Base-by-base conservation (phyloP, 1,140 invertebrate genomes). In the Aphaenogaster rudis region DNA sequence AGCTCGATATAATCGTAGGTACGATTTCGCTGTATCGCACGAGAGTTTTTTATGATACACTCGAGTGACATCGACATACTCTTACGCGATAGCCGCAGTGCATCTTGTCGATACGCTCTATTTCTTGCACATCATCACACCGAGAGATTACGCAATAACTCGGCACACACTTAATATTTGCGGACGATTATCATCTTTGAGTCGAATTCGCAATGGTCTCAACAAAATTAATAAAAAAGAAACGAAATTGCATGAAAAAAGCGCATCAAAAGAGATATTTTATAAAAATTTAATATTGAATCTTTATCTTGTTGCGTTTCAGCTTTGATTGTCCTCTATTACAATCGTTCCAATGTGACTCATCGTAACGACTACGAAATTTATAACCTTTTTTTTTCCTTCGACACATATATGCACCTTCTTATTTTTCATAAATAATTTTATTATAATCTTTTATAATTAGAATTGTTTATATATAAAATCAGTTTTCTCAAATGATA, bases 1-100 rank as follows among this genome's bases (percentile, higher is more conserved):
- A 21, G n/a, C 52, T 67, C 13, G 63, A 79, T 66, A 28, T 36
- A 54, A 71, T 81, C 39, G 28, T 33, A 28, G 0, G 28, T 28
- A 13, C 17, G 45, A 45, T 57, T 81, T 45, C 33, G 50, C 2
- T 71, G 50, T 71, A 71, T 81, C 13, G 17, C 15, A 39, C 15
- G 33, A 80, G 63, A 28, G 0, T 45, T 81, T 81, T 81, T 82
- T 17, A 28, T 28, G 52, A 81, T 71, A 81, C 3, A 1, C 6
- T 72, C 64, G 50, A 42, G 17, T 81, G 28, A 72, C 59, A 48
- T 39, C 39, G 54, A 61, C 36, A 39, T 15, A 72, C 17, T 72
- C n/a, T 74, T 33, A 36, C 0, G 36, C 80, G 42, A 59, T 59
- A 72, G 45, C 7, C 7, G 17, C 39, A 8, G 9, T 74, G 45